phyloP scores from a whole-genome alignment of 2,113 vertebrate genomes.

The Anguilla japonica region DNA sequence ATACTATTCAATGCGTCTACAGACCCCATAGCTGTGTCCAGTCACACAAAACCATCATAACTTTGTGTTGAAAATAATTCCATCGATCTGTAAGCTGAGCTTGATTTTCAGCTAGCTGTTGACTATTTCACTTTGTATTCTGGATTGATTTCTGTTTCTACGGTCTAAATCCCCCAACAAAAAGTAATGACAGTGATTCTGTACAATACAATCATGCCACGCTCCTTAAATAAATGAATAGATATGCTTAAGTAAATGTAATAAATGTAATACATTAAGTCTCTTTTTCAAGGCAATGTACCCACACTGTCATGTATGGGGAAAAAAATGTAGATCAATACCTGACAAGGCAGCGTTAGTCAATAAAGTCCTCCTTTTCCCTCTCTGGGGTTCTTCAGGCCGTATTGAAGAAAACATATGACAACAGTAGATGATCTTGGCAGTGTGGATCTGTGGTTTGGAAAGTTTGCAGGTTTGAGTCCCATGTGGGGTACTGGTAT shows the following conservation, averaged over 20 bases:
- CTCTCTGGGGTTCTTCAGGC: neutral
- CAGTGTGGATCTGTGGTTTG: neutral
- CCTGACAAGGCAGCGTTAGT: neutral
- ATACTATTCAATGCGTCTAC: too few relatives aligned
- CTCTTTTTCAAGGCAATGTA: neutral
- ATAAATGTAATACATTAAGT: neutral
- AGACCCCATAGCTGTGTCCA: too few relatives aligned
- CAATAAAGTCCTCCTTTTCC: neutral
- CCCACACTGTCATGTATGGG: neutral
- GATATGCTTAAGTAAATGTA: neutral
- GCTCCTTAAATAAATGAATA: neutral
- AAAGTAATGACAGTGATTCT: neutral
- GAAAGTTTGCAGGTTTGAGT: neutral
- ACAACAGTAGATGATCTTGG: neutral
- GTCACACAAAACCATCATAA: too few relatives aligned
- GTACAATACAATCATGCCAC: neutral
- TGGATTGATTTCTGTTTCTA: neutral
- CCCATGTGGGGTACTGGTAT: neutral
- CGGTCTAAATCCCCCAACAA: neutral
- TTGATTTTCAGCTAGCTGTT: neutral
- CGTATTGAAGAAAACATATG: neutral
- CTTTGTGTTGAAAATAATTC: too few relatives aligned
- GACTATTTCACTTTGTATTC: neutral
- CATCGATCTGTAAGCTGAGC: too few relatives aligned
- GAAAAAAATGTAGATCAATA: constrained; percentile 10